Evolutionary conservation across 2,888 invertebrate genomes (phyloP), one percentile per base, ranked within the genome.

Genomic region (Thyatira batis): DNA sequence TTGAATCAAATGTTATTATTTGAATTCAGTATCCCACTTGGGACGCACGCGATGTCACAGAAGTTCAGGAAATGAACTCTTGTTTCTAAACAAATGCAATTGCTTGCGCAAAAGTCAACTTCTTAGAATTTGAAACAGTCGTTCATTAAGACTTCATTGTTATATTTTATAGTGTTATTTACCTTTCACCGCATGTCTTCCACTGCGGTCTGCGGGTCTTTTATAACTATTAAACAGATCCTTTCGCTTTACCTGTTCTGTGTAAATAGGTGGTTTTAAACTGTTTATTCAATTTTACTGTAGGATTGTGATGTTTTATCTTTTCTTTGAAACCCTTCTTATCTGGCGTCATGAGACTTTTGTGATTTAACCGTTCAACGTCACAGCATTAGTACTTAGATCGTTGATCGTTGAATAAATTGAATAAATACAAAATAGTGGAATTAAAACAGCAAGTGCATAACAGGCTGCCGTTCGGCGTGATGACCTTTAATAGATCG

Each of bases 91-190:
- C 73, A 74, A 60, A 75, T 73, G 71, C 68, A 73, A 78, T 73
- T 23, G 23, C 3, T 23, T 76, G 73, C 68, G 68, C 69, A 76
- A 76, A 79, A 76, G 64, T 73, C 62, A 60, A 68, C 71, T 74
- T 70, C 69, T 71, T 75, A 71, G 73, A 73, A 76, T 73, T 72
- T 71, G 69, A 78, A 80, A 78, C 78, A 78, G 75, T 71, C 73
- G 78, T 82, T 89, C 88, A 84, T 89, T 88, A 88, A 78, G 78
- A 67, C 68, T 76, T 80, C 73, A 85, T 87, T 89, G 85, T 87
- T 82, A 75, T 73, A 67, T 76, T 69, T 76, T 66, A 68, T 74
- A 73, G 71, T 76, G 73, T 71, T 87, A 75, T 87, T 87, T 86
- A 80, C 79, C 76, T 83, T 81, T 76, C 79, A 74, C 78, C 67